Base-by-base conservation (phyloP, 2,113 vertebrate species). In the Psophia crepitans region DNA sequence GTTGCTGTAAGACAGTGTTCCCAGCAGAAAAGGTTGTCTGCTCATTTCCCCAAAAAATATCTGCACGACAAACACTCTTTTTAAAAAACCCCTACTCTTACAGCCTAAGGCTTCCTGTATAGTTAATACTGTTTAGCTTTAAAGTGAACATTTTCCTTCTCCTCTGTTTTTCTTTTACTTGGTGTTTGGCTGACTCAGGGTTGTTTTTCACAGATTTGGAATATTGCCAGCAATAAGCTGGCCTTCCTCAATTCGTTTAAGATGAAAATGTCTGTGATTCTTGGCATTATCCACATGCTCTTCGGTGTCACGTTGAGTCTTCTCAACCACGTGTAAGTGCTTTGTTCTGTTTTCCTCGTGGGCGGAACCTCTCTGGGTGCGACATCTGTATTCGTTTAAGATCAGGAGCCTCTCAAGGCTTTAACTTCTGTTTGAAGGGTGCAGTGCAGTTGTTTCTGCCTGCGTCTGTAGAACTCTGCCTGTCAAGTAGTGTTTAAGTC, bases 221-320 rank as follows among this genome's bases (percentile, higher is more conserved):
- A 98, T 92, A 98, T 99, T 58, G 99, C 99, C 60, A 96, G 95
- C 93, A 99, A 99, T 97, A 99, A 99, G 87, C 97, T 99, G 96
- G 99, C 98, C 8, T 99, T 99, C 98, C 98, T 99, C 87, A 99
- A 99, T 96, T 99, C 99, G 6, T 99, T 99, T 84, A 99, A 99
- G 96, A 99, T 99, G 99, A 99, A 99, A 97, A 99, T 99, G 99
- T 99, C 99, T 6, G 97, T 99, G 41, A 98, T 99, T 91, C 98
- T 99, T 61, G 99, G 99, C 43, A 98, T 99, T 87, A 98, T 99
- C 96, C 99, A 99, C 92, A 99, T 99, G 99, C 79, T 99, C 44
- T 99, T 99, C 88, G 99, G 99, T 54, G 98, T 99, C n/a, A 94
- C 96, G 0, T 95, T 99, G 96, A 99, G 99, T 88, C 98, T 99